Conservation (phyloP, 2,888 invertebrate species). For the Orthosia gothica region DNA sequence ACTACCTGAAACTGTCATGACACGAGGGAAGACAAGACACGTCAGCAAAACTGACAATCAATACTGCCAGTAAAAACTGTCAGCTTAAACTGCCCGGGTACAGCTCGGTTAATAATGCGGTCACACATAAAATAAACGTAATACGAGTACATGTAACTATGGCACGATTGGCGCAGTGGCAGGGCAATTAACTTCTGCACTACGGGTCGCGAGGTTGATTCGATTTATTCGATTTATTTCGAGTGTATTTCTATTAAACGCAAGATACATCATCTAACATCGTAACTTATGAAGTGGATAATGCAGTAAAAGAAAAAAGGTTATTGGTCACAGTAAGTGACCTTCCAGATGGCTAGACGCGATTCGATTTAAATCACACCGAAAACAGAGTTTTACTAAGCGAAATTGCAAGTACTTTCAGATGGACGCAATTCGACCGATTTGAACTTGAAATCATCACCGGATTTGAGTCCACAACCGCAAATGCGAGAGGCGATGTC, state of each 20-base stretch:
- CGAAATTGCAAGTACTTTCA: no score
- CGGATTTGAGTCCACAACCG: no score
- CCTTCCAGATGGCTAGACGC: no score
- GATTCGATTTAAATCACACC: no score
- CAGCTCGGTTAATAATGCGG: conserved; percentile 1
- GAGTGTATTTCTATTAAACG: neutral
- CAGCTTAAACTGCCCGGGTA: neutral
- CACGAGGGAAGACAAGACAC: neutral
- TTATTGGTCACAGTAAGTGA: no score
- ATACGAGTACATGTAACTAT: neutral
- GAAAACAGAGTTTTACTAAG: no score
- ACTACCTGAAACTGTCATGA: no score
- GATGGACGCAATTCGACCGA: no score
- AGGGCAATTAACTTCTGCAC: conserved; percentile 11
- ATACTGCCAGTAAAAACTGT: no score
- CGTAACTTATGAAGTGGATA: neutral
- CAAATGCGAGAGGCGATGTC: no score
- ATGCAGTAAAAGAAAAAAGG: no score
- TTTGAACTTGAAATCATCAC: no score
- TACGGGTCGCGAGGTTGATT: conserved; percentile 17
- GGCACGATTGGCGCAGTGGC: conserved; percentile 19
- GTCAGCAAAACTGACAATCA: neutral
- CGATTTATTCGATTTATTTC: neutral
- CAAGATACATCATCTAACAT: neutral
- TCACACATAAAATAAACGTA: neutral